Conservation (phyloP, 2,113 vertebrate genomes). For the Pelmatolapia mariae region DNA sequence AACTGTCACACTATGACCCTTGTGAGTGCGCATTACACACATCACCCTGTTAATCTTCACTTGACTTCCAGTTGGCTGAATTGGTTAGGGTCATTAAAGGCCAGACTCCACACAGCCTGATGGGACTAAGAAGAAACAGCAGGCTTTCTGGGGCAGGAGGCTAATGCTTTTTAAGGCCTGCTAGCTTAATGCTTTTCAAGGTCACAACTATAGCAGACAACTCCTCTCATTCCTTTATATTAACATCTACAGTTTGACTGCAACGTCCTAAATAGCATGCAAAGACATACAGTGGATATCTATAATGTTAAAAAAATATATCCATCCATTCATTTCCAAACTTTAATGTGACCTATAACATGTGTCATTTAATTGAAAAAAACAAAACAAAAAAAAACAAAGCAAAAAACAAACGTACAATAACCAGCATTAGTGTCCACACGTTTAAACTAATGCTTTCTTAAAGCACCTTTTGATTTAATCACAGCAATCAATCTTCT, state of each 20-base stretch:
- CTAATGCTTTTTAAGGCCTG: slow-evolving; percentile 23
- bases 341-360: not conserved
- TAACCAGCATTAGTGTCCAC: not conserved
- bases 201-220: not conserved
- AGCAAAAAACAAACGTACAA: not conserved
- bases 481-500: not conserved
- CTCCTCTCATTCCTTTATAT: not conserved
- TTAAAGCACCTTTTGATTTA: not conserved
- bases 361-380: not conserved
- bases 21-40: not conserved
- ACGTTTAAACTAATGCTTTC: not conserved
- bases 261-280: not conserved
- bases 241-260: not conserved
- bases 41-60: not conserved
- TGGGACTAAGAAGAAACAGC: slow-evolving; percentile 19
- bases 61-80: not conserved
- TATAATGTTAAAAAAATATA: not conserved
- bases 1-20: not conserved
- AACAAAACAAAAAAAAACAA: not conserved
- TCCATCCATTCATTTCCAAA: not conserved
- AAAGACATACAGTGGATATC: not conserved
- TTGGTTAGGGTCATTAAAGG: not conserved
- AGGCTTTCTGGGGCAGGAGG: slow-evolving; percentile 13
- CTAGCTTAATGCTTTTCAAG: slow-evolving; percentile 16
- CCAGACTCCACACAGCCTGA: not conserved